Base-by-base conservation (phyloP, 1,140 invertebrate genomes). In the Gyrodactylus salaris region DNA sequence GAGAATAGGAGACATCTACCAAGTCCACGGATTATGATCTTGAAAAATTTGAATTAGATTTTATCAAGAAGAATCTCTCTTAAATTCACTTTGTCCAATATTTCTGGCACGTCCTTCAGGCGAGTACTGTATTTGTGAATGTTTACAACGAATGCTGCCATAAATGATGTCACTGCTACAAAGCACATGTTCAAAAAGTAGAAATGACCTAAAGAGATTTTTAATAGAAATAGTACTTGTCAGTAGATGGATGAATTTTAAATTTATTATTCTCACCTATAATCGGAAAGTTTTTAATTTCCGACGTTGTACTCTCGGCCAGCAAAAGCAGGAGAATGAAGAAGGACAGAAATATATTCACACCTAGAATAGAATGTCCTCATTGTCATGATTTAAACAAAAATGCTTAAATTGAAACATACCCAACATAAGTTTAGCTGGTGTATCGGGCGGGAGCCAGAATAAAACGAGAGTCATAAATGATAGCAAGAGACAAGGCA, bases 341-440 rank as follows among this genome's bases (percentile, higher is more conserved):
- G 69, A 81, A 76, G 2, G 72, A 74, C 24, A 74, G 73, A 71
- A 75, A 76, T n/a, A 76, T 75, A 34, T 75, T 76, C 34, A 76
- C 75, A n/a, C 74, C 74, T 75, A 73, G 72, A 73, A 20, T n/a
- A 7, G 23, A 69, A 69, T 16, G 23, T 7, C 2, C 20, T 7
- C 23, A 69, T 69, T 69, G 20, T 21, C 20, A 21, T 19, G 21
- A 68, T 68, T 19, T 68, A 68, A 19, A 68, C 7, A n/a, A 54
- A 54, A 54, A n/a, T 7, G n/a, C 7, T 16, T 7, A 54, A 54
- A 16, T 16, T 54, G n/a, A 54, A 2, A 25, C 74, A 68, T 24
- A 81, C 80, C 80, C 26, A 82, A 76, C 75, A 80, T 78, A 77
- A 82, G 78, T 76, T 82, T 82, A 26, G 81, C 80, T 27, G 80